Evolutionary conservation across 2,888 invertebrate species (phyloP).

Genomic region (Sinohyriopsis cumingii): DNA sequence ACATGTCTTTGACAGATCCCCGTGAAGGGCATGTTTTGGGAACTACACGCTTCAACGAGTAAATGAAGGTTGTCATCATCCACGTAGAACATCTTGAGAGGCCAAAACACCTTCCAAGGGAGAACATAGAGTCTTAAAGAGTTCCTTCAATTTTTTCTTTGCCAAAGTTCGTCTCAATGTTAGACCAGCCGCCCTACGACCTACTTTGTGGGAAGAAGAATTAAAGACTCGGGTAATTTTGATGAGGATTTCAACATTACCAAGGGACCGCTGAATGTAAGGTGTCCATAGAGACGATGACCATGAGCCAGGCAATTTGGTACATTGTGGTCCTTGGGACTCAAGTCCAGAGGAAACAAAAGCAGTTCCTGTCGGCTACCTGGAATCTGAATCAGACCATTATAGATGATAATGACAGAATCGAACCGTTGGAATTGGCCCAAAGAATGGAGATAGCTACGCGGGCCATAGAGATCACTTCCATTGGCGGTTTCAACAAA

Average conservation of each 20-base stretch:
- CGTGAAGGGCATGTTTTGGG: constrained; percentile 53
- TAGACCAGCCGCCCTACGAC: constrained; percentile 46
- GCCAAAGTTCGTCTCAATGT: constrained; percentile 49
- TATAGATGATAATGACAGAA: constrained; percentile 33
- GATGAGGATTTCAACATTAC: constrained; percentile 51
- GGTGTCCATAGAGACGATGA: constrained; percentile 49
- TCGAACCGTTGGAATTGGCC: constrained; percentile 11
- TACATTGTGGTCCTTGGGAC: constrained; percentile 45
- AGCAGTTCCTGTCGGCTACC: constrained; percentile 47
- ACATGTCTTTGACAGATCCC: constrained; percentile 54
- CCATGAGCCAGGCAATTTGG: constrained; percentile 43
- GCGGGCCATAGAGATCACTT: constrained; percentile 44
- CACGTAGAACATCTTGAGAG: constrained; percentile 55
- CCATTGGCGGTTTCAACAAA: constrained; percentile 39
- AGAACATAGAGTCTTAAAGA: constrained; percentile 51
- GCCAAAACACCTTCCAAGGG: constrained; percentile 37
- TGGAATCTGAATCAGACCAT: constrained; percentile 53
- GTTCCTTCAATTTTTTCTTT: constrained; percentile 48
- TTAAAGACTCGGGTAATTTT: constrained; percentile 50
- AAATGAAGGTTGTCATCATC: constrained; percentile 52
- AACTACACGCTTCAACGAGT: constrained; percentile 47
- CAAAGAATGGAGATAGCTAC: constrained; percentile 43
- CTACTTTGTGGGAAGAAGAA: constrained; percentile 47
- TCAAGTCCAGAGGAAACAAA: constrained; percentile 39
- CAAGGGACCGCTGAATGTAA: constrained; percentile 50